Conservation (phyloP, 37 sponge, comb jelly and placozoan species). For the Diacarnus erythraeanus region DNA sequence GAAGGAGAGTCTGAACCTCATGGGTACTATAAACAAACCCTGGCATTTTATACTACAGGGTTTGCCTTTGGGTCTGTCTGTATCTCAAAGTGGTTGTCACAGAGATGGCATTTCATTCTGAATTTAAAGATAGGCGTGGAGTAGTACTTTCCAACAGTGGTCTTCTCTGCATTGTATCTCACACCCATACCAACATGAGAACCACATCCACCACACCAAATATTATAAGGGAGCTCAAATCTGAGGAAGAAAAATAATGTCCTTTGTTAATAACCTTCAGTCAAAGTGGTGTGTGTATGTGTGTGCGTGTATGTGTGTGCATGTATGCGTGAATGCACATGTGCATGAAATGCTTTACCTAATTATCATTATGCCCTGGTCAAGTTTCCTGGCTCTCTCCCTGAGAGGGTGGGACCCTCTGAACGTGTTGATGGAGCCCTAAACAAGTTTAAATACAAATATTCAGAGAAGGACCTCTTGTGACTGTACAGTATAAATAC, state of each 20-base stretch:
- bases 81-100: constrained; percentile 97
- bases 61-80: constrained; percentile 94
- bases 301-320: background rate
- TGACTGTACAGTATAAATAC: constrained; percentile 27
- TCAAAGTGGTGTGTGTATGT: background rate
- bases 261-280: background rate
- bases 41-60: background rate
- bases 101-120: constrained; percentile 99
- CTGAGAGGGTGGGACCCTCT: constrained; percentile 91
- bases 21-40: background rate
- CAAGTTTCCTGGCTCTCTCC: constrained; percentile 93
- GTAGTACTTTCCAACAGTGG: constrained; percentile 89
- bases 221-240: constrained; percentile 98
- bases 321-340: background rate
- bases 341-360: constrained; percentile 24
- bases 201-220: constrained; percentile 99
- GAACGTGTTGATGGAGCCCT: constrained; percentile 96
- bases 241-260: constrained; percentile 13
- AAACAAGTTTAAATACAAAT: background rate
- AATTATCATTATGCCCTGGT: constrained; percentile 92
- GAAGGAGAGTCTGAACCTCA: background rate
- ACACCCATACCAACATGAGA: constrained; percentile 98
- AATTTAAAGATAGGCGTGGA: constrained; percentile 97
- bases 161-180: constrained; percentile 98
- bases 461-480: background rate